phyloP scores from a whole-genome alignment of 2,797 vertebrate species.

The Hozukius guyotensis region DNA sequence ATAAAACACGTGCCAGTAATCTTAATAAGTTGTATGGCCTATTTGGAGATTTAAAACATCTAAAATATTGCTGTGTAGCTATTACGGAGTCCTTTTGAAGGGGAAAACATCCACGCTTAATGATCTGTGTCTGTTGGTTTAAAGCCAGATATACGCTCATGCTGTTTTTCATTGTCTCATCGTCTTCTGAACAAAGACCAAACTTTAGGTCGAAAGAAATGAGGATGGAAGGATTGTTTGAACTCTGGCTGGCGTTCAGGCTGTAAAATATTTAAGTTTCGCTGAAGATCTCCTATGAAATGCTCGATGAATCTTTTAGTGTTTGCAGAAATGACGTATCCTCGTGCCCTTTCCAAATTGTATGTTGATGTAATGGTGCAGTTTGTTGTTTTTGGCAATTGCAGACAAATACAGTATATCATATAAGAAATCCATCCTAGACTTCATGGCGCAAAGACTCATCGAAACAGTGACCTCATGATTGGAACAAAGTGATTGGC shows the following conservation, averaged over 20 bases:
- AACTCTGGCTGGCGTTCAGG: slow-evolving; percentile 26
- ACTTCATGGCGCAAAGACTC: background rate
- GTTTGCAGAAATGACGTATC: slow-evolving; percentile 33
- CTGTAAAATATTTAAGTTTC: slow-evolving; percentile 61
- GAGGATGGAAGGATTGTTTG: slow-evolving; percentile 20
- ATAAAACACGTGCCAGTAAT: slow-evolving; percentile 45
- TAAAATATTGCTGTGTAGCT: slow-evolving; percentile 14
- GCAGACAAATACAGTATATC: slow-evolving; percentile 12
- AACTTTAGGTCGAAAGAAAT: slow-evolving; percentile 31
- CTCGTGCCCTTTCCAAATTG: slow-evolving; percentile 1
- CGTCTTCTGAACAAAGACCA: slow-evolving; percentile 41
- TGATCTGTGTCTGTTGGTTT: slow-evolving; percentile 56
- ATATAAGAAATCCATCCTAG: background rate
- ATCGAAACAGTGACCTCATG: slow-evolving; percentile 16
- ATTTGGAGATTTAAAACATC: slow-evolving; percentile 23
- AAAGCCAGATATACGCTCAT: slow-evolving; percentile 50
- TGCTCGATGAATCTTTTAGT: slow-evolving; percentile 54
- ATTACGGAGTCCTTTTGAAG: slow-evolving; percentile 19
- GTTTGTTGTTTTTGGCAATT: slow-evolving; percentile 49
- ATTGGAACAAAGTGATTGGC: slow-evolving; percentile 1
- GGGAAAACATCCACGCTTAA: slow-evolving; percentile 30
- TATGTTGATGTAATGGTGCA: slow-evolving; percentile 50
- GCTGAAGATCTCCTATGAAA: slow-evolving; percentile 43
- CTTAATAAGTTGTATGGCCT: slow-evolving; percentile 1
- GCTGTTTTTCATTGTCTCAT: slow-evolving; percentile 62